Percentiles rank a stretch among this genome's conserved stretches.
These are phyloP conservation scores for Atta cephalotes DNA, from an alignment of 1,140 invertebrate species.

Conservation along the genomic window DNA sequence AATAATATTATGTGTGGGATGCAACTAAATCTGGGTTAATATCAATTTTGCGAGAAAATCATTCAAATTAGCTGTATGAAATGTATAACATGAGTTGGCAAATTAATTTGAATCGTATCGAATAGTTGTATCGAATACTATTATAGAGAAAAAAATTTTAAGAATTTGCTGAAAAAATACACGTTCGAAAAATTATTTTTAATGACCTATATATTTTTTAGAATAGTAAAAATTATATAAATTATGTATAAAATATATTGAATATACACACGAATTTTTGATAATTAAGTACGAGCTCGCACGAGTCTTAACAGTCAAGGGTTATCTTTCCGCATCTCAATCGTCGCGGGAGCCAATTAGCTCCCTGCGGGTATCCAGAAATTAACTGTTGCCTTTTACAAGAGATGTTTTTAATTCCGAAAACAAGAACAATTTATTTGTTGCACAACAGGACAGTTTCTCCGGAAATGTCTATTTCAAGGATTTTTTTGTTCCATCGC, in stretches of 20 bases:
- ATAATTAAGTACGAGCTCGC: background rate
- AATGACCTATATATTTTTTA: background rate
- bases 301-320: background rate
- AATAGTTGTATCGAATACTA: background rate
- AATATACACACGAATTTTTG: background rate
- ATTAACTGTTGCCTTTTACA: background rate
- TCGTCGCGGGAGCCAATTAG: conserved; percentile 5
- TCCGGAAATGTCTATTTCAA: background rate
- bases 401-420: background rate
- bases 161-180: background rate
- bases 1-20: conserved; percentile 13
- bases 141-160: background rate
- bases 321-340: background rate
- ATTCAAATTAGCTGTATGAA: background rate
- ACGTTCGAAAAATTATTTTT: background rate
- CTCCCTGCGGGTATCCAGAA: background rate
- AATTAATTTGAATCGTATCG: background rate
- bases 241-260: background rate
- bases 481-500: background rate
- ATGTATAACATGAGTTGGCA: background rate
- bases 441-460: background rate
- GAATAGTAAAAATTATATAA: background rate
- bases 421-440: conserved; percentile 28
- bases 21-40: conserved; percentile 6
- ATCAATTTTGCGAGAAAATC: background rate